Percentiles rank a stretch among this genome's conserved stretches.
Conservation (phyloP, 2,113 vertebrate species). For the Periophthalmus modestus region DNA sequence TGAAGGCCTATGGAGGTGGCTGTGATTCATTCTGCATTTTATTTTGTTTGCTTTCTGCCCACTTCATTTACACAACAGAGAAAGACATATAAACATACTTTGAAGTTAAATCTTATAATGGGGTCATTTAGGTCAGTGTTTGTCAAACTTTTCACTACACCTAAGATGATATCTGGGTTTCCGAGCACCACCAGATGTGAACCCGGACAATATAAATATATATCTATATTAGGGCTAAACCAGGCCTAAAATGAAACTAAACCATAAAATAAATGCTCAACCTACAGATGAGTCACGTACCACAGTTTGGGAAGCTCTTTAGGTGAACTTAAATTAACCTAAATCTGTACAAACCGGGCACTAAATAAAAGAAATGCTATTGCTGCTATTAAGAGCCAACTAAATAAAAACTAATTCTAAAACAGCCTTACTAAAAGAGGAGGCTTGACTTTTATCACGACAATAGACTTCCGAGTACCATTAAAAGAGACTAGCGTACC, state of each 20-base stretch:
- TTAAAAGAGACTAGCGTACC: neutral
- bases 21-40: conserved; percentile 73
- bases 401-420: too few species aligned
- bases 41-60: conserved; percentile 42
- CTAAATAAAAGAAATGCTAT: neutral
- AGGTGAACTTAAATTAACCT: neutral
- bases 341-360: neutral
- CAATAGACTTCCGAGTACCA: neutral
- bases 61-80: conserved; percentile 38
- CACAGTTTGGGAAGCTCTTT: neutral
- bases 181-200: neutral
- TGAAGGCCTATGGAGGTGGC: conserved; percentile 67
- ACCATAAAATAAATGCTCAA: neutral
- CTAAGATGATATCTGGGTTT: neutral
- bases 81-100: conserved; percentile 30
- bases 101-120: neutral
- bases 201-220: neutral
- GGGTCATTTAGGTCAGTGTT: neutral
- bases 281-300: neutral
- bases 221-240: neutral
- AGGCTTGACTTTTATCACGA: neutral
- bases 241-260: neutral
- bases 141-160: too few species aligned
- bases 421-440: too few species aligned
- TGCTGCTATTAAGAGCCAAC: neutral